Evolutionary conservation across 2,113 vertebrate genomes (phyloP), one percentile per base, ranked within the genome.

Genomic region (Xiphorhynchus elegans): DNA sequence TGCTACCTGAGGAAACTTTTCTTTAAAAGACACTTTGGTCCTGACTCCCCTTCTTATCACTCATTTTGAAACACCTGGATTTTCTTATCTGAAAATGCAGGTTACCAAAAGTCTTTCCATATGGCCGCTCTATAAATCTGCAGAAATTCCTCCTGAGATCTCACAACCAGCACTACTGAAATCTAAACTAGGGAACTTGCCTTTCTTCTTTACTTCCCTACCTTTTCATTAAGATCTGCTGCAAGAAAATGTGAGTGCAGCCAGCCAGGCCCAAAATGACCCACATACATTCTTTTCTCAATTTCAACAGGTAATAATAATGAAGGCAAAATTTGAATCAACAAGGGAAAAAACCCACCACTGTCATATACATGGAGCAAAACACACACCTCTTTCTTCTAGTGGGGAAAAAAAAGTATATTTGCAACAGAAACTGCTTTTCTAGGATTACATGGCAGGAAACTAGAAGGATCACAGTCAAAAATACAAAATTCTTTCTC

Each of bases 141-240:
- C 52, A 90, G 52, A 68, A 86, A 84, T 72, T 89, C 76, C 72
- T 7, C 67, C 47, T 0, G 10, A 91, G 60, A 50, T 75, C 64
- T 91, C 80, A 81, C 55, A 88, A 67, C 31, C 46, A 85, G 53
- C 40, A 53, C 60, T 66, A 79, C 52, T 56, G 75, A 86, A 86
- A 86, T 17, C 47, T 63, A 17, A 83, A 77, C 78, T 20, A 28
- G 9, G 47, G 80, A 85, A 50, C 39, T 86, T 86, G 42, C 59
- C 70, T 40, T 74, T 74, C 60, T 82, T 55, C 84, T 96, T 96
- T 96, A 80, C 80, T 91, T 80, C 39, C 19, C 20, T 67, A 25
- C 18, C 50, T 95, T 77, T 90, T 94, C 72, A 88, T 91, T 40
- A 93, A 53, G 26, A 67, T 66, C n/a, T 83, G 14, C 58, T 72